Conservation (phyloP, 2,888 invertebrate genomes). For the Tolmerus cingulatus region DNA sequence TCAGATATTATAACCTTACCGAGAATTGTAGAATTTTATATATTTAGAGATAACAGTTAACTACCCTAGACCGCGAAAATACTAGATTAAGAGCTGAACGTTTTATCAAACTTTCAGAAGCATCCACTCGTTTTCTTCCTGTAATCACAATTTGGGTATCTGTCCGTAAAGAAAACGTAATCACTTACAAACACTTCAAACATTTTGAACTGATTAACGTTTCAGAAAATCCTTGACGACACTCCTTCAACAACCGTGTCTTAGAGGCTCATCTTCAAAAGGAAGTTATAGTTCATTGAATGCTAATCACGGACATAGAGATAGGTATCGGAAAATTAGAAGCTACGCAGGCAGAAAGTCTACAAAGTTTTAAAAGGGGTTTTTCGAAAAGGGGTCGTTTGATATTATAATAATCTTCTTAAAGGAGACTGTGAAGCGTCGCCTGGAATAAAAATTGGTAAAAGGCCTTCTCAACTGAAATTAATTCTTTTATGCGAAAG, state of each 20-base stretch:
- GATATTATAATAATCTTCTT: neutral
- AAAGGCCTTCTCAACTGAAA: neutral
- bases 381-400: neutral
- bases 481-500: neutral
- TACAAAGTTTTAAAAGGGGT: neutral
- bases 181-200: neutral
- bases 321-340: neutral
- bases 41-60: neutral
- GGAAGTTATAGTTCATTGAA: neutral
- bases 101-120: neutral
- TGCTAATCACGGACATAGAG: neutral
- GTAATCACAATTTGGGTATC: neutral
- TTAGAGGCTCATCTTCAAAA: neutral
- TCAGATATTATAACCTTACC: neutral
- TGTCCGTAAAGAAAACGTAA: neutral
- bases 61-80: neutral
- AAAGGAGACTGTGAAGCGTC: neutral
- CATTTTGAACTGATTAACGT: neutral
- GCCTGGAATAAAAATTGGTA: neutral
- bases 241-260: neutral
- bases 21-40: neutral
- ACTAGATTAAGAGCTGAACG: neutral
- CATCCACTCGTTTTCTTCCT: neutral
- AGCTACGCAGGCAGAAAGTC: neutral
- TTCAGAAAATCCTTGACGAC: neutral